A percentile compares a stretch with the other conserved stretches of the same genome.
phyloP scores from a whole-genome alignment of 2,113 vertebrate species.

The Hirundichthys speculiger region DNA sequence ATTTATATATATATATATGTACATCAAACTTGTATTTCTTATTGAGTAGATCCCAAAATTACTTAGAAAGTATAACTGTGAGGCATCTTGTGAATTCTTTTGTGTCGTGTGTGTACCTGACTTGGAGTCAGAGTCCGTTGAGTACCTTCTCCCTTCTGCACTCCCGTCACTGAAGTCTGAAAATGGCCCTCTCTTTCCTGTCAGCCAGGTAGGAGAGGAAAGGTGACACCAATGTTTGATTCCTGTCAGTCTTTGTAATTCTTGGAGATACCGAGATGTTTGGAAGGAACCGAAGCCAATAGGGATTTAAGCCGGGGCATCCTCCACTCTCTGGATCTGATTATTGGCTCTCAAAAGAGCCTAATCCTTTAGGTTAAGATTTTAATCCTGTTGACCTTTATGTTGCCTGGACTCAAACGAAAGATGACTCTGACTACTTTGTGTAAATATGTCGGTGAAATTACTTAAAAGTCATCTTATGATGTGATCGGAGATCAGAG shows the following conservation, averaged over 20 bases:
- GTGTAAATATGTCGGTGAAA: constrained; percentile 11
- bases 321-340: constrained; percentile 51
- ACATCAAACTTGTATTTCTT: no score
- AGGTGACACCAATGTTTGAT: constrained; percentile 42
- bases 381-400: constrained; percentile 74
- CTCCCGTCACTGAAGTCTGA: constrained; percentile 74
- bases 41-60: no score
- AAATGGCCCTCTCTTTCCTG: constrained; percentile 75
- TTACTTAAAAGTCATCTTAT: neutral
- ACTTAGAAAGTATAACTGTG: neutral
- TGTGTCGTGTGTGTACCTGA: constrained; percentile 60
- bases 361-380: constrained; percentile 80
- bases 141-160: constrained; percentile 74
- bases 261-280: constrained; percentile 37
- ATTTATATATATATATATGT: no score
- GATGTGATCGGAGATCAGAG: no score
- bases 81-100: neutral
- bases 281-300: constrained; percentile 20
- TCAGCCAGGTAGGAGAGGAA: constrained; percentile 44
- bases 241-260: constrained; percentile 10
- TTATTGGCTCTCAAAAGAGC: constrained; percentile 68
- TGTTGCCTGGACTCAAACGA: constrained; percentile 36
- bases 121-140: constrained; percentile 78
- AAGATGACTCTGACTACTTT: constrained; percentile 10
- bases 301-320: constrained; percentile 58